These are phyloP conservation scores for Hystrix brachyura DNA, from an alignment of 2,113 vertebrate genomes.

Conservation along the genomic window DNA sequence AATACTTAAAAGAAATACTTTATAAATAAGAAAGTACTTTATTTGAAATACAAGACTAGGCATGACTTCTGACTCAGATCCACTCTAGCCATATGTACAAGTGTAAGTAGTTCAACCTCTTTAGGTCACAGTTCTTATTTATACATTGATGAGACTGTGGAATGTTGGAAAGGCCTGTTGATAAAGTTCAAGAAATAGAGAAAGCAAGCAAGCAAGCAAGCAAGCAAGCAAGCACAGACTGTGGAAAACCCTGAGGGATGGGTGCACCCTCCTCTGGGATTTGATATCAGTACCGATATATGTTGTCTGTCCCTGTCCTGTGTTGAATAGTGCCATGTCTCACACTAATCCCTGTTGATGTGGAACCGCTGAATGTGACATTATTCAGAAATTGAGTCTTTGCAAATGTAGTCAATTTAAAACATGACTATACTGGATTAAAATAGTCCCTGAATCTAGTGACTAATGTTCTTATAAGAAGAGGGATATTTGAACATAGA, in stretches of 20 bases:
- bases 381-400: neutral
- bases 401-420: neutral
- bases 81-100: neutral
- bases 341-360: neutral
- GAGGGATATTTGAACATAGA: neutral
- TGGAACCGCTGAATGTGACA: neutral
- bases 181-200: neutral
- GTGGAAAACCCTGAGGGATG: neutral
- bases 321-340: neutral
- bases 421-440: neutral
- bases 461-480: neutral
- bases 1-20: neutral
- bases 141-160: neutral
- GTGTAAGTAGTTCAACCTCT: neutral
- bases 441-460: neutral
- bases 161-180: neutral
- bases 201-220: neutral
- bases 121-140: neutral
- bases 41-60: neutral
- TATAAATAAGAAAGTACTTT: neutral
- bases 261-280: neutral
- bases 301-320: no score
- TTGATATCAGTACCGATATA: no score
- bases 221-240: neutral
- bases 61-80: neutral